Evolutionary conservation across 2,797 vertebrate genomes (phyloP).

Genomic region (Phalloptychus januarius): DNA sequence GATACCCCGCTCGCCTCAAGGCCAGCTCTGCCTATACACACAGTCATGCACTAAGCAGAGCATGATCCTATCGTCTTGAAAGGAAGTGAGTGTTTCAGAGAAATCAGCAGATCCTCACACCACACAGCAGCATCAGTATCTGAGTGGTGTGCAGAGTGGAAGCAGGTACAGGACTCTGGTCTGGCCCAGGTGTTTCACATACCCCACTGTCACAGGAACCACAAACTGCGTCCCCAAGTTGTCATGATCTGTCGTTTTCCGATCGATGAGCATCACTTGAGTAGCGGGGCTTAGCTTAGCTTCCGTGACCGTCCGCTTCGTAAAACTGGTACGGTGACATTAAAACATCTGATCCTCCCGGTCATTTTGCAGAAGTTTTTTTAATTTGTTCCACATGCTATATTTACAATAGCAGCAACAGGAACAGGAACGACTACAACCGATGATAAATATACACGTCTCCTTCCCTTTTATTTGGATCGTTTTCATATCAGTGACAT

Average conservation of each 20-base stretch:
- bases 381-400: neutral
- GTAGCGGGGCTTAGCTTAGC: neutral
- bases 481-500: constrained; percentile 5
- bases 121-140: neutral
- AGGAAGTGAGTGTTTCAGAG: neutral
- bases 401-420: neutral
- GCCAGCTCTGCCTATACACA: constrained; percentile 46
- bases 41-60: constrained; percentile 39
- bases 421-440: neutral
- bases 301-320: neutral
- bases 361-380: neutral
- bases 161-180: neutral
- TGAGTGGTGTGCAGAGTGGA: neutral
- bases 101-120: neutral
- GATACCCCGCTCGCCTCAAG: constrained; percentile 41
- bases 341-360: neutral
- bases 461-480: constrained; percentile 35
- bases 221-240: neutral
- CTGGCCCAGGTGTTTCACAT: neutral
- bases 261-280: neutral
- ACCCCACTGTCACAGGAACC: neutral
- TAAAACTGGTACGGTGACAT: constrained; percentile 12
- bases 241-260: neutral
- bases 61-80: constrained; percentile 31
- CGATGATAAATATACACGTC: neutral